phyloP scores from a whole-genome alignment of 2,888 invertebrate genomes.

The Macrostomum cliftonense region DNA sequence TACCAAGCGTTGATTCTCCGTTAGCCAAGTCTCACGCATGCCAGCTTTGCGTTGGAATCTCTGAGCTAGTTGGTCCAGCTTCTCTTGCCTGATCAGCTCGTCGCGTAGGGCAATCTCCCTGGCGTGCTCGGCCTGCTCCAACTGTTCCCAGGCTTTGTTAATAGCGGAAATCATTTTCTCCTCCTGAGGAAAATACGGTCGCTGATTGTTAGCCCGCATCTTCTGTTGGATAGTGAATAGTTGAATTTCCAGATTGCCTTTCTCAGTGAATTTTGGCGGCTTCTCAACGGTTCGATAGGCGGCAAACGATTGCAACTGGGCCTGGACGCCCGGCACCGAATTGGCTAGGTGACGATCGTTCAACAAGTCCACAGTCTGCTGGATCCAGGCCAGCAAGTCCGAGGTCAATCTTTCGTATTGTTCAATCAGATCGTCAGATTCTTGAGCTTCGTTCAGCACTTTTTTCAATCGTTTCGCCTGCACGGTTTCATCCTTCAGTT shows the following conservation, averaged over 20 bases:
- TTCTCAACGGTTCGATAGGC: constrained; percentile 88
- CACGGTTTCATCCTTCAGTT: constrained; percentile 91
- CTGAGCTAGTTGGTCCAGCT: constrained; percentile 81
- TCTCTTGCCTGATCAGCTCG: constrained; percentile 92
- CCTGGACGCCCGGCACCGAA: constrained; percentile 72
- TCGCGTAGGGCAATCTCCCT: constrained; percentile 85
- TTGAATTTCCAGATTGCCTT: constrained; percentile 12
- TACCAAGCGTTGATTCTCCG: constrained; percentile 92
- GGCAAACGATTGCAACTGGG: constrained; percentile 72
- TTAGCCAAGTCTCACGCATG: constrained; percentile 98
- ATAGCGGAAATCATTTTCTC: constrained; percentile 97
- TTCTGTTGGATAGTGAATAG: constrained; percentile 75
- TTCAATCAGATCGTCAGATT: constrained; percentile 80
- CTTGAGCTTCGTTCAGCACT: constrained; percentile 58
- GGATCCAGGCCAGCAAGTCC: constrained; percentile 75
- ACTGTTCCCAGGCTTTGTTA: constrained; percentile 91
- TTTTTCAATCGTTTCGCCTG: constrained; percentile 86
- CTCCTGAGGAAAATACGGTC: constrained; percentile 79
- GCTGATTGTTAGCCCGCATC: constrained; percentile 96
- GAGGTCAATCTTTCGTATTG: constrained; percentile 83
- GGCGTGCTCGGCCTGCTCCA: constrained; percentile 96
- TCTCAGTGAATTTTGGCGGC: constrained; percentile 57
- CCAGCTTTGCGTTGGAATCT: constrained; percentile 92
- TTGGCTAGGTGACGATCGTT: constrained; percentile 81
- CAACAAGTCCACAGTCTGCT: constrained; percentile 66